phyloP scores from a whole-genome alignment of 2,797 vertebrate genomes.

The Nannoperca australis region DNA sequence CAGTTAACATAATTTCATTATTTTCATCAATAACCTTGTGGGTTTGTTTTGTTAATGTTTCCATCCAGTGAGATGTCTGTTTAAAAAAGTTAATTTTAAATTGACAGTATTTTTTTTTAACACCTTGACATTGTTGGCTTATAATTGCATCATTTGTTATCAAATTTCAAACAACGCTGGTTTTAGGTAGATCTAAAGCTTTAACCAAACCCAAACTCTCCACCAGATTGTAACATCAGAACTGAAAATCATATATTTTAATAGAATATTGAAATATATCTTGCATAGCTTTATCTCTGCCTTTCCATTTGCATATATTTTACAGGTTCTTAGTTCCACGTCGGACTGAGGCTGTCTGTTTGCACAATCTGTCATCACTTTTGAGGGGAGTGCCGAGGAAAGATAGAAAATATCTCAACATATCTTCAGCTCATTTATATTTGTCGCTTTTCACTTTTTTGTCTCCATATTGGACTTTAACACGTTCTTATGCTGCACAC shows the following conservation, averaged over 20 bases:
- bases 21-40: too few relatives aligned
- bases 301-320: constrained; percentile 3
- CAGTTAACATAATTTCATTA: too few relatives aligned
- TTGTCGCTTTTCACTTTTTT: background rate
- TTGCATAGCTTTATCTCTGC: background rate
- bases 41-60: too few relatives aligned
- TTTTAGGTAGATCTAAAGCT: too few relatives aligned
- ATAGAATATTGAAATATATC: background rate
- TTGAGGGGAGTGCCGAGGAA: background rate
- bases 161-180: too few relatives aligned
- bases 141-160: too few relatives aligned
- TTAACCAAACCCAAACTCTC: too few relatives aligned
- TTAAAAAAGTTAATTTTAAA: background rate
- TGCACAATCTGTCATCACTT: background rate
- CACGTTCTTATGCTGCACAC: background rate
- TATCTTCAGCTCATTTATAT: constrained; percentile 4
- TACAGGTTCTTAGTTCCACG: background rate
- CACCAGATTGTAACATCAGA: background rate
- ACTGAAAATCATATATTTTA: background rate
- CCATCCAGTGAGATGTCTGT: too few relatives aligned
- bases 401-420: background rate
- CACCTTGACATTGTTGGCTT: too few relatives aligned
- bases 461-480: background rate
- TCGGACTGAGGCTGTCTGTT: background rate
- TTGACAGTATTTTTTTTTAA: too few relatives aligned